Conservation (phyloP, 2,113 vertebrate genomes). For the Grus americana region DNA sequence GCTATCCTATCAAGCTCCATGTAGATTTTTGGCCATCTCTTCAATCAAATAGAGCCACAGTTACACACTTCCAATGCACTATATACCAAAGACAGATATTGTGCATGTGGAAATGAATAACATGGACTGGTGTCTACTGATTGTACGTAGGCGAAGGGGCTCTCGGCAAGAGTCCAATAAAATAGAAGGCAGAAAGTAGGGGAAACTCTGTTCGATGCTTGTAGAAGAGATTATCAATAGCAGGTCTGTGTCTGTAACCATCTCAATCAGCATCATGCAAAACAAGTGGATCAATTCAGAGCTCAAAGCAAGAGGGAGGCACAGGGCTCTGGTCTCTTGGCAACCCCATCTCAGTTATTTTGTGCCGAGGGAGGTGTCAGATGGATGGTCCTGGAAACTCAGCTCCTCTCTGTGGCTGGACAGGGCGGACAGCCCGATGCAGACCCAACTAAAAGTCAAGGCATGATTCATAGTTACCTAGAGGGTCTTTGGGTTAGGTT, state of each 20-base stretch:
- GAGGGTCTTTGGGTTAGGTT: neutral
- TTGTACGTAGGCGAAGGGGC: neutral
- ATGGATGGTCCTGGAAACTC: neutral
- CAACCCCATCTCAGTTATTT: neutral
- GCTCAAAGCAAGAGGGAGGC: neutral
- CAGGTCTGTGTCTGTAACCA: neutral
- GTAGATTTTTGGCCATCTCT: neutral
- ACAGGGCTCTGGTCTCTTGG: neutral
- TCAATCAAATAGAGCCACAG: neutral
- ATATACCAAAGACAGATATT: neutral
- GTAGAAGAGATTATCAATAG: neutral
- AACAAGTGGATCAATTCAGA: neutral
- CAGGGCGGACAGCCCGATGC: neutral
- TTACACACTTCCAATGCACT: neutral
- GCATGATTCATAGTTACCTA: neutral
- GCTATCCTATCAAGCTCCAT: neutral
- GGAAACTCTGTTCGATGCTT: neutral
- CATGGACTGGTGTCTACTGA: neutral
- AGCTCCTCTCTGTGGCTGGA: neutral
- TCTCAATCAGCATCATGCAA: fast-evolving
- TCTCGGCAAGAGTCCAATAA: neutral
- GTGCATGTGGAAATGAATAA: neutral
- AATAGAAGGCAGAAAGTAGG: neutral
- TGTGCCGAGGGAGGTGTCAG: neutral
- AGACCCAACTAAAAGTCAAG: neutral